These are phyloP conservation scores for Leptopterna dolabrata DNA, from an alignment of 2,888 invertebrate species.

Conservation along the genomic window DNA sequence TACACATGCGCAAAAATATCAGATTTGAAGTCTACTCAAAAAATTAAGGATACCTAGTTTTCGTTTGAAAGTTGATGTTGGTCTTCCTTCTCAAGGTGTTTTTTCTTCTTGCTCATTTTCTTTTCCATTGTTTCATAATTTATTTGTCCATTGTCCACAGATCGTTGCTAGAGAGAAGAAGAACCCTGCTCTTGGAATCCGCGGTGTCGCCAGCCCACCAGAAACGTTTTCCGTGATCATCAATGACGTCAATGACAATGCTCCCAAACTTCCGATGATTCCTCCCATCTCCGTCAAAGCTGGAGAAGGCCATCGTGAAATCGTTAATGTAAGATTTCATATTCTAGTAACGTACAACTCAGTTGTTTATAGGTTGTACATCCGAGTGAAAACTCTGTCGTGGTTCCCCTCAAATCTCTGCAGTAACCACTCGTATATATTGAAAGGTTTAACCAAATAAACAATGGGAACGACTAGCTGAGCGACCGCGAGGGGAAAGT, in stretches of 20 bases:
- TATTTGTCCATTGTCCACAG: conserved; percentile 66
- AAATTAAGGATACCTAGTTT: too few species aligned
- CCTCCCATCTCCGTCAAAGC: conserved; percentile 85
- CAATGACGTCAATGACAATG: conserved; percentile 88
- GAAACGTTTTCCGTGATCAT: conserved; percentile 80
- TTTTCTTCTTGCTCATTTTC: background rate
- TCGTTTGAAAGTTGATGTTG: too few species aligned
- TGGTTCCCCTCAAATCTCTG: too few species aligned
- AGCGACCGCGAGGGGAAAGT: too few species aligned
- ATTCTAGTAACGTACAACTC: too few species aligned
- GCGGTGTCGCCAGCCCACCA: conserved; percentile 85
- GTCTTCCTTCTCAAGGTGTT: background rate
- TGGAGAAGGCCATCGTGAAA: conserved; percentile 76
- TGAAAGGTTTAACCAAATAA: too few species aligned
- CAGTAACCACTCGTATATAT: too few species aligned
- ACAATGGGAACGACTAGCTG: too few species aligned
- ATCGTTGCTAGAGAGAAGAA: conserved; percentile 86
- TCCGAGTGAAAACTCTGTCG: too few species aligned
- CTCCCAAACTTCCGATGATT: conserved; percentile 82
- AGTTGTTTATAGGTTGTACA: too few species aligned
- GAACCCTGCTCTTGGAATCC: conserved; percentile 64
- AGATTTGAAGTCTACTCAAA: too few species aligned
- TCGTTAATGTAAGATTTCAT: conserved; percentile 73
- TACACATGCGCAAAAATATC: too few species aligned
- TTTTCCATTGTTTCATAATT: background rate